Base-by-base conservation (phyloP, 2,113 vertebrate genomes). In the Illadopsis cleaveri region DNA sequence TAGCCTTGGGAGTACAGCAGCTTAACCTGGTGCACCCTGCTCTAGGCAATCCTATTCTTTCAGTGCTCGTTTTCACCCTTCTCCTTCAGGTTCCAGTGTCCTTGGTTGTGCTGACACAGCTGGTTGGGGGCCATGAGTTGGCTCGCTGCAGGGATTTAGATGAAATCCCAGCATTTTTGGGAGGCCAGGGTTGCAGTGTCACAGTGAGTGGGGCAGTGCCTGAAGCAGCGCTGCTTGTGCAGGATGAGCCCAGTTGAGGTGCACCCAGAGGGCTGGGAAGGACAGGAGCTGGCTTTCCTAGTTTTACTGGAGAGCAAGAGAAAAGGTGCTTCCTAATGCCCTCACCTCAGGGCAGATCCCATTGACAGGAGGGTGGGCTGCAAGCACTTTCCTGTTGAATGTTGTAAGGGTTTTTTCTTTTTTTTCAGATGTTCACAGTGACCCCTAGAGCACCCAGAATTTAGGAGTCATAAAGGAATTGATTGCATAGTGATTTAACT, bases 181-280 rank as follows among this genome's bases (percentile, higher is more conserved):
- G 38, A 42, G 66, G 62, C 25, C 0, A 0, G 3, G 12, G 7
- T 11, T 57, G 35, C 40, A 31, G 38, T 3, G 38, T 30, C 23
- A 11, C 57, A 4, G 31, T 0, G 11, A 13, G 50, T 1, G 0
- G 0, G 37, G 30, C 69, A 57, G 50, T 18, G 31, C 56, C 51
- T 2, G 2, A 11, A n/a, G 58, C 3, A 3, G 45, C 19, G 7
- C 5, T 9, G 31, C 68, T 68, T 48, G 56, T 8, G 6, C 14
- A 1, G 56, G 38, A 27, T 35, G 35, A 72, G 53, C 62, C 48
- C 15, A 4, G 14, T 37, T 6, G 6, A 7, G 12, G 10, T 35
- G 27, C 31, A 9, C 10, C 8, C 40, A 27, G 48, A 84, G 89
- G 69, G 31, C 31, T 61, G 22, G 76, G 71, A 83, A 27, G 9